Percentiles rank a stretch among this genome's conserved stretches.
Conservation (phyloP, 2,113 vertebrate genomes). For the Fukomys damarensis region DNA sequence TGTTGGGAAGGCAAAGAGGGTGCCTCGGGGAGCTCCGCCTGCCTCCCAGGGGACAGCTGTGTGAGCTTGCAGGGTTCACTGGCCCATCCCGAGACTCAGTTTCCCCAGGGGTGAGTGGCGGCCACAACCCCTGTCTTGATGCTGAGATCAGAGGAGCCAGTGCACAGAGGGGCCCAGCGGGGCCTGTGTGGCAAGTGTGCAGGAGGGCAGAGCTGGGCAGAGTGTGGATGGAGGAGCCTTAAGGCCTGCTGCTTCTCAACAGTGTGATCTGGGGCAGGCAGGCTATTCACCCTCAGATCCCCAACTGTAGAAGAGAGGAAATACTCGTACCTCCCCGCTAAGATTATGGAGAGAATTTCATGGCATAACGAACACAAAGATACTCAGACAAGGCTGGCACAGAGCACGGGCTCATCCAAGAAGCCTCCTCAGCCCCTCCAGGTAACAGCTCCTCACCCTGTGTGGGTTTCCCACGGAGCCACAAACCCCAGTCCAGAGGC, state of each 20-base stretch:
- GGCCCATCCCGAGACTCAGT: neutral
- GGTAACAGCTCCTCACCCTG: neutral
- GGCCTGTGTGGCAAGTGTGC: accelerated
- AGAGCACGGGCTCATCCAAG: neutral
- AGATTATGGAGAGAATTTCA: neutral
- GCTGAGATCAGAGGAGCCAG: neutral
- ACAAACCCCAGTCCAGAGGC: neutral
- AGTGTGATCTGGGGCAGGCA: neutral
- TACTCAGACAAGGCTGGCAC: accelerated
- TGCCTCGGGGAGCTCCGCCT: neutral
- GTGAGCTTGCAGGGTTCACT: neutral
- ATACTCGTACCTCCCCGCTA: accelerated
- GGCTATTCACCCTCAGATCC: neutral
- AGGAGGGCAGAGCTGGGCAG: neutral
- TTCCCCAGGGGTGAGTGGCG: neutral
- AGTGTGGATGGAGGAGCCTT: neutral
- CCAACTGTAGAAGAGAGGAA: neutral
- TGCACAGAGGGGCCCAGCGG: accelerated
- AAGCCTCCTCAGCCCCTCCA: neutral
- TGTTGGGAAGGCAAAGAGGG: neutral
- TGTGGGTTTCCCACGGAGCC: neutral
- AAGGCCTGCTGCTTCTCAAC: neutral
- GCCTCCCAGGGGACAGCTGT: neutral
- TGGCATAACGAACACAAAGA: neutral
- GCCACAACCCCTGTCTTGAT: neutral